These are phyloP conservation scores for Drosophila sulfurigaster DNA, from an alignment of 1,140 invertebrate species.

Conservation along the genomic window DNA sequence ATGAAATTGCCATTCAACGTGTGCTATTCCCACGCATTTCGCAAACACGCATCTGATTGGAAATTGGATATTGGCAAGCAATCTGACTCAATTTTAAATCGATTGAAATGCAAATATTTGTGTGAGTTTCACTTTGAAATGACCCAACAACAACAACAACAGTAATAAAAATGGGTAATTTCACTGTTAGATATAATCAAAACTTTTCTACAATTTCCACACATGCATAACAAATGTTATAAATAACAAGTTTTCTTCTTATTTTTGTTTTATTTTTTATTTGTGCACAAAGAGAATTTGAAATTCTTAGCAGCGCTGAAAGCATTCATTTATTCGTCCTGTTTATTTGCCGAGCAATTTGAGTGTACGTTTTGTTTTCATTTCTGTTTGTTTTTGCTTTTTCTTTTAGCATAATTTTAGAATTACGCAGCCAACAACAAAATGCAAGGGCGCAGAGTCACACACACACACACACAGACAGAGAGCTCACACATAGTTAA, in stretches of 20 bases:
- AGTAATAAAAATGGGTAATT: constrained; percentile 4
- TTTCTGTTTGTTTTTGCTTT: constrained; percentile 7
- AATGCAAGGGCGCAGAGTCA: constrained; percentile 54
- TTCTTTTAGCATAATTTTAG: constrained; percentile 33
- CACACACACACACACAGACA: constrained; percentile 24
- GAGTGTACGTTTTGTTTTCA: constrained; percentile 34
- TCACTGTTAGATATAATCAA: constrained; percentile 48
- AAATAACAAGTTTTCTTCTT: constrained; percentile 19
- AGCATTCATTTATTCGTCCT: constrained; percentile 38
- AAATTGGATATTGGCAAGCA: constrained; percentile 15
- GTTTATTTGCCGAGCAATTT: constrained; percentile 70
- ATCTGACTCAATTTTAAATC: constrained; percentile 32
- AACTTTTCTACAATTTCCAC: constrained; percentile 32
- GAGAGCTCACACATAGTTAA: constrained; percentile 27
- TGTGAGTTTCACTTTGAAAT: constrained; percentile 37
- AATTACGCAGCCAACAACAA: constrained; percentile 44
- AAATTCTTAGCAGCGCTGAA: constrained; percentile 38
- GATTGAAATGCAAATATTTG: constrained; percentile 46
- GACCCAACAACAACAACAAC: constrained; percentile 14
- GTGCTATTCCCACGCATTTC: not conserved
- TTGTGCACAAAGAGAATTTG: constrained; percentile 50
- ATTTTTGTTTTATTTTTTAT: too few relatives aligned
- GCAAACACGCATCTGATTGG: constrained; percentile 15
- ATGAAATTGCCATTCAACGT: constrained; percentile 4
- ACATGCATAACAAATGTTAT: constrained; percentile 5